Conservation (phyloP, 2,113 vertebrate genomes). For the Henicopernis longicauda region DNA sequence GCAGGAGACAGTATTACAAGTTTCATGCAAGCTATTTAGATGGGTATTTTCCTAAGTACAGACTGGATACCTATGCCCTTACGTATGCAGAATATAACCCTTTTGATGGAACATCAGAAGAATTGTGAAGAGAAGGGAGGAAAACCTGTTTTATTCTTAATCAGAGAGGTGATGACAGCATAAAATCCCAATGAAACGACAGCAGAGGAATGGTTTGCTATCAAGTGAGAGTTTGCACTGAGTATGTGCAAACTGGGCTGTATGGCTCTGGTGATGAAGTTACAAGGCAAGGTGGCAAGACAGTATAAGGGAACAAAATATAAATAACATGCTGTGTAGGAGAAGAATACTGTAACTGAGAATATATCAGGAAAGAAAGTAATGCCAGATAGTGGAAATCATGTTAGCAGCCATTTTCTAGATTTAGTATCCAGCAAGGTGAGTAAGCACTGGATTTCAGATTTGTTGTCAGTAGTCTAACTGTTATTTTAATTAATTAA, state of each 20-base stretch:
- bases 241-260: neutral
- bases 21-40: neutral
- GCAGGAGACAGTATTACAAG: neutral
- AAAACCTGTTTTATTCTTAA: neutral
- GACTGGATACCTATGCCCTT: neutral
- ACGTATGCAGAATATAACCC: rapidly evolving
- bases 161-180: too few relatives aligned
- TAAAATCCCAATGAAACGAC: neutral
- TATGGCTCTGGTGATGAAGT: neutral
- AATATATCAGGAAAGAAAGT: neutral
- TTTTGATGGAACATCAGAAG: neutral
- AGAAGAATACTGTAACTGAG: neutral
- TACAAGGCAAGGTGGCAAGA: neutral
- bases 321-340: neutral
- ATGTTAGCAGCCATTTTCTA: neutral
- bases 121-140: neutral
- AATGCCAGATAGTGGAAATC: neutral
- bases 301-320: neutral
- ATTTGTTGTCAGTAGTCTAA: neutral
- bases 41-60: neutral
- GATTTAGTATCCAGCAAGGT: neutral
- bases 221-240: neutral
- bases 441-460: neutral
- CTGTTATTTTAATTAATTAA: neutral
- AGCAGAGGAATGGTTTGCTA: neutral